These are phyloP conservation scores for Montipora foliosa DNA, from an alignment of 64 coral and sea anemone genomes.

Conservation along the genomic window DNA sequence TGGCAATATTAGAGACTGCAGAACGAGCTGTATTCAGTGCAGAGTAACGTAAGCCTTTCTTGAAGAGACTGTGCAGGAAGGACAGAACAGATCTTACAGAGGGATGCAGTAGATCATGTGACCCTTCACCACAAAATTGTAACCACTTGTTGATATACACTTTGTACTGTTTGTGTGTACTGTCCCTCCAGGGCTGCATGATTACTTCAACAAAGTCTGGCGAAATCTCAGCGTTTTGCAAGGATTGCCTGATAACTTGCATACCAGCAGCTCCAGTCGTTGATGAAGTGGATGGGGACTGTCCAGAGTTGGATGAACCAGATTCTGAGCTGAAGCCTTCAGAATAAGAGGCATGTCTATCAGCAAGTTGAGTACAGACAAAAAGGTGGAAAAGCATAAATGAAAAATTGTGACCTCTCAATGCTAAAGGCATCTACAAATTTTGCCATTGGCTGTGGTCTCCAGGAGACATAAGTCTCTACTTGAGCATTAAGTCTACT, in stretches of 20 bases:
- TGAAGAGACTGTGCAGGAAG: slow-evolving; percentile 26
- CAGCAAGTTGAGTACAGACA: too few relatives aligned
- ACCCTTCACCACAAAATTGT: slow-evolving; percentile 44
- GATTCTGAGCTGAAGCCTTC: too few relatives aligned
- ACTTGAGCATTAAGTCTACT: too few relatives aligned
- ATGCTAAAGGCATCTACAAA: too few relatives aligned
- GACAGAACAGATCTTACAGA: neutral
- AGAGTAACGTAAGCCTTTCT: slow-evolving; percentile 9
- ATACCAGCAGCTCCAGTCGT: slow-evolving; percentile 22
- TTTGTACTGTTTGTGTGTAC: slow-evolving; percentile 29
- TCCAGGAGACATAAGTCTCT: too few relatives aligned
- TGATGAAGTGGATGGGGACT: too few relatives aligned
- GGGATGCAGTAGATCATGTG: slow-evolving; percentile 45
- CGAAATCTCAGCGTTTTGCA: neutral
- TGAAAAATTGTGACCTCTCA: too few relatives aligned
- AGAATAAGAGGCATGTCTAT: too few relatives aligned
- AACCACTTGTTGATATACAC: slow-evolving; percentile 40
- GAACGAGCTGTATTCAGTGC: neutral
- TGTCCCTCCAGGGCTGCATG: slow-evolving; percentile 35
- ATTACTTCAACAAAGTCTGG: neutral
- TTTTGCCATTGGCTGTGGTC: too few relatives aligned
- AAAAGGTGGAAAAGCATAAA: too few relatives aligned
- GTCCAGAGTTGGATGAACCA: too few relatives aligned
- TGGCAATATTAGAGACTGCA: neutral
- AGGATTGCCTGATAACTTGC: slow-evolving; percentile 65